Conservation (phyloP, 2,113 vertebrate genomes). For the Halichoeres trimaculatus region DNA sequence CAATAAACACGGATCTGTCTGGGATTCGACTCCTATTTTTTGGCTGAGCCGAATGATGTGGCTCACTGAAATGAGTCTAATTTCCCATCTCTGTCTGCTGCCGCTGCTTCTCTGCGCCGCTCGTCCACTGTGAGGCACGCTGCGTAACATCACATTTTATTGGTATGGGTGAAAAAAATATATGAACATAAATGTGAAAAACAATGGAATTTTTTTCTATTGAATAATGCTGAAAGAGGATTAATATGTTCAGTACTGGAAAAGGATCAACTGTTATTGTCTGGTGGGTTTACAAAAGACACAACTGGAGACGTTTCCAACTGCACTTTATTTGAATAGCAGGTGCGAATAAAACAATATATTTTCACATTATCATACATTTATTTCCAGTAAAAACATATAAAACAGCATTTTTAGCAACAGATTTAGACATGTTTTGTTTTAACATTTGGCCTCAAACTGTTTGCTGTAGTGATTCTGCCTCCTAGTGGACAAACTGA, state of each 20-base stretch:
- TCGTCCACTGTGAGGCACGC: constrained; percentile 61
- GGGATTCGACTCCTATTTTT: background rate
- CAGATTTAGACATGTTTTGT: constrained; percentile 1
- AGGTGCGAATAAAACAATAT: background rate
- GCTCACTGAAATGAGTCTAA: background rate
- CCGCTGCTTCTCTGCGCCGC: constrained; percentile 42
- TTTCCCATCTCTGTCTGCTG: background rate
- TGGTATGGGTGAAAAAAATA: constrained; percentile 10
- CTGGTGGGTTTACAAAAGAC: background rate
- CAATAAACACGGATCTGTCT: too few species aligned
- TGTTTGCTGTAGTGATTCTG: constrained; percentile 36
- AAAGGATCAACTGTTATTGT: too few species aligned
- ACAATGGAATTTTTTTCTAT: too few species aligned
- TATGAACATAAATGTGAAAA: too few species aligned
- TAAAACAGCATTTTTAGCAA: background rate
- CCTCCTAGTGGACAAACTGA: constrained; percentile 59
- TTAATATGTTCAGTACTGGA: too few species aligned
- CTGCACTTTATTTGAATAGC: background rate
- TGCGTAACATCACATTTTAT: constrained; percentile 64
- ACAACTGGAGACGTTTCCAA: background rate
- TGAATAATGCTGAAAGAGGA: too few species aligned
- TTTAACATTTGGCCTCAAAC: background rate
- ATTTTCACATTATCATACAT: background rate
- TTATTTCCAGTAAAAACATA: background rate
- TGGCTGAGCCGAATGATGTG: background rate